Conservation (phyloP, 2,113 vertebrate genomes). For the Phylloscopus trochilus region DNA sequence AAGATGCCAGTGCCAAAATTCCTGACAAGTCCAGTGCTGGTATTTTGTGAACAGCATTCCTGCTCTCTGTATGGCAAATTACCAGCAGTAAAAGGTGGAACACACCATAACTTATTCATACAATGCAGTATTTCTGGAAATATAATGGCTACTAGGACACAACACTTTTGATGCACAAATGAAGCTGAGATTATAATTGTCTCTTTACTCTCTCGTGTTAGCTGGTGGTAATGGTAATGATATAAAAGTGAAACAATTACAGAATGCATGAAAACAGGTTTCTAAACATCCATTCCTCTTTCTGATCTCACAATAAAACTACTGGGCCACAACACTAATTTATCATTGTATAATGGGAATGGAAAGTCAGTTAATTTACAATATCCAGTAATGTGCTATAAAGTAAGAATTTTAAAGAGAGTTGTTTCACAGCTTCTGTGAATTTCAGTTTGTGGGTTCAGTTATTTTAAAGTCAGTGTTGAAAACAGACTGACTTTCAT, state of each 20-base stretch:
- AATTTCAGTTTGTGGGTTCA: background rate
- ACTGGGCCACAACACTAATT: background rate
- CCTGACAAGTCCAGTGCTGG: background rate
- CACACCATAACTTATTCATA: background rate
- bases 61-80: background rate
- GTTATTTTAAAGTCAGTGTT: background rate
- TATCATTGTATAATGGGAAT: background rate
- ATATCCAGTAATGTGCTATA: background rate
- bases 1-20: background rate
- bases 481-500: too few relatives aligned
- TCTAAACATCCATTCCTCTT: background rate
- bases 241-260: background rate
- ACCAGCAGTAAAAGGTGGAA: background rate
- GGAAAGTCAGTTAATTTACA: background rate
- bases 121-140: background rate
- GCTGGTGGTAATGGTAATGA: background rate
- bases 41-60: background rate
- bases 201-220: background rate
- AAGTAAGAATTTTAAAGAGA: background rate
- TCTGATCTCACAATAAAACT: background rate
- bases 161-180: background rate
- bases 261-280: background rate
- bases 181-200: background rate
- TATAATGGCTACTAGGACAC: background rate
- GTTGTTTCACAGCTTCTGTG: background rate